Conservation (phyloP, 2,797 vertebrate genomes). For the Enteromius radiatus region DNA sequence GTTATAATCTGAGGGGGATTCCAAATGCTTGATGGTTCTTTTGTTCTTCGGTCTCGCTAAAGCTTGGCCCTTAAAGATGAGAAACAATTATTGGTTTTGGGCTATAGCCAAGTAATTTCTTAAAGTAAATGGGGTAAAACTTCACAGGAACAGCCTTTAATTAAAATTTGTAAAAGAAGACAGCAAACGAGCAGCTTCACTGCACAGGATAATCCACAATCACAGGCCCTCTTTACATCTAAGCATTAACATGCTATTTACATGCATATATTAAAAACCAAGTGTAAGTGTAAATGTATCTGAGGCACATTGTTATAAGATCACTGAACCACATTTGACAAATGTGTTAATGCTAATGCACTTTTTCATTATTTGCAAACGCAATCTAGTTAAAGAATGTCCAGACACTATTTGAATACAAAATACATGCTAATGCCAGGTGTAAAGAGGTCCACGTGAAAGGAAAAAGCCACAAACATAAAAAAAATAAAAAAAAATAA, state of each 20-base stretch:
- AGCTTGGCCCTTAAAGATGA: conserved; percentile 21
- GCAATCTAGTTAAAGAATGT: background rate
- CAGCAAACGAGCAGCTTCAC: background rate
- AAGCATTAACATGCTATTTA: background rate
- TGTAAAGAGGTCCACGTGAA: background rate
- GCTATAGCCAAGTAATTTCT: background rate
- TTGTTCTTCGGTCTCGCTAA: conserved; percentile 33
- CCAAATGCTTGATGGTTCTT: conserved; percentile 14
- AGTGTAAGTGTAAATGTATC: background rate
- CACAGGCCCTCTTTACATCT: background rate
- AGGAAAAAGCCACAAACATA: no score
- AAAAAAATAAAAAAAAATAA: background rate
- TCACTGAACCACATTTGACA: background rate
- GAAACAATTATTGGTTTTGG: conserved; percentile 10
- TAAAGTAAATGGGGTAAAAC: background rate
- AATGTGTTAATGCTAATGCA: background rate
- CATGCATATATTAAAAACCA: conserved; percentile 1
- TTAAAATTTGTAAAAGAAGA: background rate
- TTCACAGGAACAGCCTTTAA: background rate
- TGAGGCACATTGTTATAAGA: background rate
- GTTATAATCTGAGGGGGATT: conserved; percentile 41
- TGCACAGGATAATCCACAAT: conserved; percentile 2
- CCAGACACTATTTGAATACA: background rate
- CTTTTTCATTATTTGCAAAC: background rate
- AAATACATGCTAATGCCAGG: background rate